A percentile compares a stretch with the other conserved stretches of the same genome.
Evolutionary conservation across 2,888 invertebrate species (phyloP).

Genomic region (Idaea aversata): DNA sequence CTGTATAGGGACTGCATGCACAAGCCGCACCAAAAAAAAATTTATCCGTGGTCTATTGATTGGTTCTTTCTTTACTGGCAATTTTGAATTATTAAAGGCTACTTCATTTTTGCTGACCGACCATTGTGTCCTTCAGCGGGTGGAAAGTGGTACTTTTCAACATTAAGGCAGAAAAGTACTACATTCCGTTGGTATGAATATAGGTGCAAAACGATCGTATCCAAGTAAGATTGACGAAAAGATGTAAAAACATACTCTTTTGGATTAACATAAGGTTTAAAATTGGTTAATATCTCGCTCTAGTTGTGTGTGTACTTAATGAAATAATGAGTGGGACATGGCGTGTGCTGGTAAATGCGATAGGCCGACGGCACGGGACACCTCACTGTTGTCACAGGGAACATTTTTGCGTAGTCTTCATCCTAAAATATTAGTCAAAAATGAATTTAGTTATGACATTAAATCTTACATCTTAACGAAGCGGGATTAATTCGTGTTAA

Average conservation of each 20-base stretch:
- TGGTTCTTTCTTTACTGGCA: no score
- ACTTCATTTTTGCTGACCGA: no score
- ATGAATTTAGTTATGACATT: slow-evolving; percentile 23
- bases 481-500: background rate
- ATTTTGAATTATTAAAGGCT: no score
- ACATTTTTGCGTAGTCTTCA: slow-evolving; percentile 65
- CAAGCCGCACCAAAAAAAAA: no score
- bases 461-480: background rate
- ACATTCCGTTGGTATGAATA: no score
- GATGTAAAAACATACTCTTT: background rate
- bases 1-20: no score
- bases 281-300: background rate
- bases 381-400: slow-evolving; percentile 70
- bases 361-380: slow-evolving; percentile 44
- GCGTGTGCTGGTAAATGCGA: slow-evolving; percentile 44
- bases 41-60: no score
- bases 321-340: slow-evolving; percentile 27
- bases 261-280: background rate
- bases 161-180: background rate
- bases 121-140: no score
- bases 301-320: background rate
- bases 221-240: no score
- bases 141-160: no score
- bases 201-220: no score
- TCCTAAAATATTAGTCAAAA: slow-evolving; percentile 71